Base-by-base conservation (phyloP, 2,797 vertebrate genomes). In the Cetoscarus ocellatus region DNA sequence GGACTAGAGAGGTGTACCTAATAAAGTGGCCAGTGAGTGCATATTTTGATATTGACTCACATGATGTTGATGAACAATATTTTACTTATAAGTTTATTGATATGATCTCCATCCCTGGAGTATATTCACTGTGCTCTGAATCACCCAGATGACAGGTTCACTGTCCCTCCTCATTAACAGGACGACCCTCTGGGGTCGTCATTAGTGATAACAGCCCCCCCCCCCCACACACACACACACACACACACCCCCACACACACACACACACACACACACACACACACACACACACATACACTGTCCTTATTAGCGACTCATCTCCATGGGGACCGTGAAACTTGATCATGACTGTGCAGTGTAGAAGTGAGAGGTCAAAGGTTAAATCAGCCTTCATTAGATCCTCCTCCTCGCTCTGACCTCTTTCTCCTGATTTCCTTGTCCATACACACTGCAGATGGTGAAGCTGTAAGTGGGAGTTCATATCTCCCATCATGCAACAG, bases 381-480 rank as follows among this genome's bases (percentile, higher is more conserved):
- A 85, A 88, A 91, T 94, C 92, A 90, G 86, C 91, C 91, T 83
- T 82, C 91, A 93, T 95, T 95, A 94, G 93, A 83, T 93, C 89
- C 94, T 95, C 93, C 95, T 96, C 95, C 94, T 96, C 27, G 85
- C 85, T 83, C 89, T 95, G 94, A 96, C 95, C 95, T 87, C 75
- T 70, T 69, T 38, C 87, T 93, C 96, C 94, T 94, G 90, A 73
- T 81, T 81, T 73, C 66, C 79, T 84, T 75, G 86, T 86, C 84
- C 88, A 78, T 73, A 86, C 36, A 50, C 87, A 78, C 71, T 86
- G 78, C 77, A 89, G 71, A 86, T 86, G 83, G 83, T 36, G 34
- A 27, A 27, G 27, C 27, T 27, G 4, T 8, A 51, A 73, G 64
- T 11, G 34, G 79, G 67, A 39, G 6, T 18, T 70, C 71, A 75